Percentiles rank a stretch among this genome's conserved stretches.
phyloP scores from a whole-genome alignment of 2,888 invertebrate species.

The Esperia sulphurella region DNA sequence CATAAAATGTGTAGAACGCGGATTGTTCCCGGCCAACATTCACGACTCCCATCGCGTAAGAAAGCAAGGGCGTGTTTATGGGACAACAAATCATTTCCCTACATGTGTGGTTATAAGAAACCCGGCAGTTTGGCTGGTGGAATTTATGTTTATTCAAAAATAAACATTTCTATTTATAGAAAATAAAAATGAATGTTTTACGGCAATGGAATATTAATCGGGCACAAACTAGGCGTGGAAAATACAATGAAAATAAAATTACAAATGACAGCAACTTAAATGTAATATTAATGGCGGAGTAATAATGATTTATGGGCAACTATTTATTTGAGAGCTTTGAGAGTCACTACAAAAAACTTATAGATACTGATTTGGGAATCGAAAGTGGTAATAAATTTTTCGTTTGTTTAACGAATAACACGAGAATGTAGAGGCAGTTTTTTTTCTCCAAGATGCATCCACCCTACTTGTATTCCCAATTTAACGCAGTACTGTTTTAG shows the following conservation, averaged over 20 bases:
- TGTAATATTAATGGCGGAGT: background rate
- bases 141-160: conserved; percentile 27
- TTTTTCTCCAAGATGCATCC: background rate
- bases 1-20: conserved; percentile 32
- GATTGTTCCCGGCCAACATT: conserved; percentile 36
- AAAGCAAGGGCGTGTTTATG: conserved; percentile 40
- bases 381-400: no score
- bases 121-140: conserved; percentile 21
- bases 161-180: conserved; percentile 12
- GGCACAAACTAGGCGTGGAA: conserved; percentile 17
- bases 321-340: no score
- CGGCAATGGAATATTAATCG: conserved; percentile 27
- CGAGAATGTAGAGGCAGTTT: no score
- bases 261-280: background rate
- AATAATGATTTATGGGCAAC: background rate
- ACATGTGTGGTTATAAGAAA: conserved; percentile 22
- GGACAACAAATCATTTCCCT: conserved; percentile 42
- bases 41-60: conserved; percentile 22
- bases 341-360: no score
- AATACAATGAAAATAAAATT: background rate
- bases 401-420: no score
- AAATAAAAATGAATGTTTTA: conserved; percentile 9
- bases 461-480: conserved; percentile 2
- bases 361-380: no score
- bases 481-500: conserved; percentile 24